A percentile compares a stretch with the other conserved stretches of the same genome.
Evolutionary conservation across 1,140 invertebrate species (phyloP).

Genomic region (Hycleus cichorii): DNA sequence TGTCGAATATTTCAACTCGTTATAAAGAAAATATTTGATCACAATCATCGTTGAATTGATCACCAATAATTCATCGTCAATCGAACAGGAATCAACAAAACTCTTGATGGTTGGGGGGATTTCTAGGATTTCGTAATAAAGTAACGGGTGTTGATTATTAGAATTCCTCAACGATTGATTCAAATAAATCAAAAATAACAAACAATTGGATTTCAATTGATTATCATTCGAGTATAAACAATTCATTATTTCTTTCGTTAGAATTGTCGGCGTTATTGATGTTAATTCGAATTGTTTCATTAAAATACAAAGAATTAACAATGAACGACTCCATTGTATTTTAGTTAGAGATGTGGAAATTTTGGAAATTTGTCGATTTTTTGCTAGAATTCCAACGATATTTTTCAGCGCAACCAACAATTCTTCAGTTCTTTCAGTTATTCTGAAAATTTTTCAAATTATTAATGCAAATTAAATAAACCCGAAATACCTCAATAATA

Average conservation of each 20-base stretch:
- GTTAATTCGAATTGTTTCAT: conserved; percentile 1
- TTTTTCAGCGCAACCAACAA: too few species aligned
- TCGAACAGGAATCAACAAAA: conserved; percentile 4
- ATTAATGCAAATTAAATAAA: too few species aligned
- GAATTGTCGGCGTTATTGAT: not conserved
- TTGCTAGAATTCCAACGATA: too few species aligned
- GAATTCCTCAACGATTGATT: conserved; percentile 1
- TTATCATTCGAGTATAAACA: not conserved
- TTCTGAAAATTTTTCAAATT: too few species aligned
- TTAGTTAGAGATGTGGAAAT: not conserved
- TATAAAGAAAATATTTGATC: not conserved
- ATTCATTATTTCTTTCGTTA: not conserved
- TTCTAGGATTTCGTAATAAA: conserved; percentile 1
- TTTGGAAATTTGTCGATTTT: too few species aligned
- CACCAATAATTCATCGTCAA: not conserved
- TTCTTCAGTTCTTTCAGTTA: too few species aligned
- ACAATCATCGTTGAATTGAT: not conserved
- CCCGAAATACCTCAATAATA: too few species aligned
- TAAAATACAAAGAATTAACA: not conserved
- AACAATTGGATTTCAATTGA: not conserved
- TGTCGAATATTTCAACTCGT: not conserved
- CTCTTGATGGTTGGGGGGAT: not conserved
- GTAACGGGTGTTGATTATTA: conserved; percentile 3
- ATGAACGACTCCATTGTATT: not conserved
- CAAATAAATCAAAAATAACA: conserved; percentile 2